A percentile compares a stretch with the other conserved stretches of the same genome.
phyloP scores from a whole-genome alignment of 2,113 vertebrate genomes.

The Hypomesus transpacificus region DNA sequence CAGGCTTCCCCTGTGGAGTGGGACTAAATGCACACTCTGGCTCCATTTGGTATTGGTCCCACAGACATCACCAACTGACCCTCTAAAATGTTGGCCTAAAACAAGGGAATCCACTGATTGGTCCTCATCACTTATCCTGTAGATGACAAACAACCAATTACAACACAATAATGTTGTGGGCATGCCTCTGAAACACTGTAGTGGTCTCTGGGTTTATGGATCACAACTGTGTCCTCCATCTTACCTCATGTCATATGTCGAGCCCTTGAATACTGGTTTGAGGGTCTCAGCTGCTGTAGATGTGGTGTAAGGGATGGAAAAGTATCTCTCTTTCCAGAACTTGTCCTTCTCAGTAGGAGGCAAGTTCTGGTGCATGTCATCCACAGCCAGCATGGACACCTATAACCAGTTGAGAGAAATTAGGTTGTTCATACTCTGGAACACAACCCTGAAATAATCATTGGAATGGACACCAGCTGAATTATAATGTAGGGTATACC shows the following conservation, averaged over 20 bases:
- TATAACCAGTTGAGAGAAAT: slow-evolving; percentile 31
- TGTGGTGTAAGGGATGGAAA: slow-evolving; percentile 72
- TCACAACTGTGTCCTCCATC: neutral
- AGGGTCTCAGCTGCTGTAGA: slow-evolving; percentile 71
- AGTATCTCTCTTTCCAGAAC: slow-evolving; percentile 76
- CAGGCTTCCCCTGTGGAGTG: slow-evolving; percentile 36
- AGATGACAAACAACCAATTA: slow-evolving; percentile 2
- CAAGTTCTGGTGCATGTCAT: slow-evolving; percentile 86
- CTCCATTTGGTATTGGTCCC: slow-evolving; percentile 25
- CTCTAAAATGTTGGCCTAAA: slow-evolving; percentile 26
- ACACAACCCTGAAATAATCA: neutral
- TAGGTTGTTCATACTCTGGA: neutral
- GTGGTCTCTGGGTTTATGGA: no score
- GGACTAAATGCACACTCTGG: slow-evolving; percentile 35
- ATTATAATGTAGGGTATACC: slow-evolving; percentile 49
- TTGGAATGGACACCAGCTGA: neutral
- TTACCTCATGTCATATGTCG: slow-evolving; percentile 83
- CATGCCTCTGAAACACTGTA: neutral
- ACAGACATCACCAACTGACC: slow-evolving; percentile 25
- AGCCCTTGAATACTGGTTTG: slow-evolving; percentile 79
- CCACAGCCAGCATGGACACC: slow-evolving; percentile 87
- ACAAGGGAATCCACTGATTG: slow-evolving; percentile 25
- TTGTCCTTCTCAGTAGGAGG: slow-evolving; percentile 75
- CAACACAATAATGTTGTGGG: neutral
- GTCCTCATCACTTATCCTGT: slow-evolving; percentile 62